A percentile compares a stretch with the other conserved stretches of the same genome.
Conservation (phyloP, 2,113 vertebrate species). For the Cephalopterus ornatus region DNA sequence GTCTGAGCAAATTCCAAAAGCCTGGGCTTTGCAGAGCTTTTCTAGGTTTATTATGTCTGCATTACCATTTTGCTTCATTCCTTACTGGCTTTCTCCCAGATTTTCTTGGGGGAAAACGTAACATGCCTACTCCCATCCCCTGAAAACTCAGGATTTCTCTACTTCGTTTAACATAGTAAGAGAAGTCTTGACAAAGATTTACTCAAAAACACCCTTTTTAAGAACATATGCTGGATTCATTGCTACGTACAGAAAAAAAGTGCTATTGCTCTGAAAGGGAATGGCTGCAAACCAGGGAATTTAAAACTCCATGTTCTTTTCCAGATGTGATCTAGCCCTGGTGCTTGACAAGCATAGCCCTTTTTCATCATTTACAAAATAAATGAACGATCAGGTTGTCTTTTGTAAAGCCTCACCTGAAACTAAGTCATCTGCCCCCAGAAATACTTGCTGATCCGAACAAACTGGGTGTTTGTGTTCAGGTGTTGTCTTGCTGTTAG, state of each 20-base stretch:
- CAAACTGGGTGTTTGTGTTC: fast-evolving
- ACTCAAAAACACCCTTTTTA: background rate
- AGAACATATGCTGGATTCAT: background rate
- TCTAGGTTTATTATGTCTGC: background rate
- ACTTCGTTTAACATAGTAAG: background rate
- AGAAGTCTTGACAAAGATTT: background rate
- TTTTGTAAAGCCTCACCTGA: background rate
- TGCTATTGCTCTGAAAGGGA: background rate
- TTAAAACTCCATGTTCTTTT: background rate
- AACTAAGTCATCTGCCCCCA: background rate
- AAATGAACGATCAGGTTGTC: background rate
- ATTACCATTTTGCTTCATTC: background rate
- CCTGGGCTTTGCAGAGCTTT: background rate
- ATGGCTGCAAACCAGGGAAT: background rate
- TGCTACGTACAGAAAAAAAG: background rate
- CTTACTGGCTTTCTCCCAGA: background rate
- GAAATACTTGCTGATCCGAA: background rate
- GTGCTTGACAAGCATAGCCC: background rate
- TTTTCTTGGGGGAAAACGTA: background rate
- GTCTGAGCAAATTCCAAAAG: background rate
- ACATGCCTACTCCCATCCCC: background rate
- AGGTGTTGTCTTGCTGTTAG: background rate
- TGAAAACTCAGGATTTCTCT: fast-evolving
- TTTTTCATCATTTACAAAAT: background rate
- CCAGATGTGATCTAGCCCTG: background rate